These are phyloP conservation scores for Haemorhous mexicanus DNA, from an alignment of 2,113 vertebrate genomes.

Conservation along the genomic window DNA sequence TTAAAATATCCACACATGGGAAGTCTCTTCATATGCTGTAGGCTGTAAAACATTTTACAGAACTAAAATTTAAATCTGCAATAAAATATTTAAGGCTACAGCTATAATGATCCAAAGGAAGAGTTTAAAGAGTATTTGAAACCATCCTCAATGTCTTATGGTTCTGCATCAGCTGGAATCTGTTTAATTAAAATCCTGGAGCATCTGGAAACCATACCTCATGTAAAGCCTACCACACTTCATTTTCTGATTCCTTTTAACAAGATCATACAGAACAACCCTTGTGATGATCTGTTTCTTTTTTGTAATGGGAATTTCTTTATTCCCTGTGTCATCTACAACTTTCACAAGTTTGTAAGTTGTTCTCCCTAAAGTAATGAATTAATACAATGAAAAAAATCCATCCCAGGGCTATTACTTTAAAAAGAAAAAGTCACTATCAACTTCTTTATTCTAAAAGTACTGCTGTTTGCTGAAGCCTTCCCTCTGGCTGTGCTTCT, in stretches of 20 bases:
- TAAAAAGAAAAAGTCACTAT: neutral
- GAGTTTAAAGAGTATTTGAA: neutral
- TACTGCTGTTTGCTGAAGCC: neutral
- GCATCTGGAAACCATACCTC: neutral
- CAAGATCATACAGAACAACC: neutral
- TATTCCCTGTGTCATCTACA: neutral
- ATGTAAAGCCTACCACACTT: neutral
- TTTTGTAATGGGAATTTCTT: neutral
- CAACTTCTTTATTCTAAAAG: neutral
- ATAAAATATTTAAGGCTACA: neutral
- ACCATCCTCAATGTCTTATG: neutral
- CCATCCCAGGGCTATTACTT: neutral
- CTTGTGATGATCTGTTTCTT: neutral
- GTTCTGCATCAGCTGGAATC: neutral
- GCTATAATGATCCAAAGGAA: neutral
- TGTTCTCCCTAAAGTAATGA: neutral
- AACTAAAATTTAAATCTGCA: neutral
- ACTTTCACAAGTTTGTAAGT: neutral
- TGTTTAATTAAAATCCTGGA: neutral
- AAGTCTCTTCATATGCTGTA: neutral
- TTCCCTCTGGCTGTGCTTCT: neutral
- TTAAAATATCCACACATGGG: neutral
- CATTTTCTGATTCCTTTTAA: neutral
- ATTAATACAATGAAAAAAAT: neutral
- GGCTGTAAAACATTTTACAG: neutral